phyloP scores from a whole-genome alignment of 2,888 invertebrate genomes.

The Pantelozetes paolii region DNA sequence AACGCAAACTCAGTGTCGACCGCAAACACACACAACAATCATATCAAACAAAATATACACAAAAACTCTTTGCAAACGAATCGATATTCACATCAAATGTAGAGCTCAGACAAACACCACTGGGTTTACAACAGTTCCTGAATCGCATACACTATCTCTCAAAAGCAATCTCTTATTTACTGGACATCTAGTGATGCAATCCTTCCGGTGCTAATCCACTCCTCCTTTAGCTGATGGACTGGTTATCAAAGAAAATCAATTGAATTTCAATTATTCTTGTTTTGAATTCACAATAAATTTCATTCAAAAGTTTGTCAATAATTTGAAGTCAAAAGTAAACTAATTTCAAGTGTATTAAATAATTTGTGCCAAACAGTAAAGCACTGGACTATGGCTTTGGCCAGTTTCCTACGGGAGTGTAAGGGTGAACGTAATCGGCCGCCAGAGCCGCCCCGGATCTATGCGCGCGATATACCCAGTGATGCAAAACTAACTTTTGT shows the following conservation, averaged over 20 bases:
- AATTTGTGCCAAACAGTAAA: too few relatives aligned
- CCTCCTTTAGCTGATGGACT: too few relatives aligned
- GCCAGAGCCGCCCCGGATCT: conserved; percentile 21
- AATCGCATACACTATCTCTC: not conserved
- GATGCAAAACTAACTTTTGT: conserved; percentile 32
- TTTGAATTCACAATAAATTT: not conserved
- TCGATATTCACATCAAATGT: conserved; percentile 7
- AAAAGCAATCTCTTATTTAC: not conserved
- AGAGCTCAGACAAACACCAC: not conserved
- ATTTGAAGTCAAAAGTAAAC: too few relatives aligned
- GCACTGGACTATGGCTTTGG: not conserved
- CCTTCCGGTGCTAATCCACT: not conserved
- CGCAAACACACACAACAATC: conserved; percentile 18
- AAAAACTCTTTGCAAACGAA: conserved; percentile 2
- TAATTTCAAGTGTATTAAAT: too few relatives aligned
- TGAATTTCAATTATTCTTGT: not conserved
- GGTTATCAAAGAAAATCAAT: not conserved
- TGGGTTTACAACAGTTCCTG: not conserved
- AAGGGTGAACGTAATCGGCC: conserved; percentile 8
- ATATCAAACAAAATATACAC: conserved; percentile 29
- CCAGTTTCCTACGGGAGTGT: conserved; percentile 13
- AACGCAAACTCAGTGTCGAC: conserved; percentile 27
- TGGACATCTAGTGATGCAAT: conserved; percentile 23
- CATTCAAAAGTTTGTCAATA: too few relatives aligned
- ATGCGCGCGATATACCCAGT: conserved; percentile 16